These are phyloP conservation scores for Talpa occidentalis DNA, from an alignment of 2,113 vertebrate species.

Conservation along the genomic window DNA sequence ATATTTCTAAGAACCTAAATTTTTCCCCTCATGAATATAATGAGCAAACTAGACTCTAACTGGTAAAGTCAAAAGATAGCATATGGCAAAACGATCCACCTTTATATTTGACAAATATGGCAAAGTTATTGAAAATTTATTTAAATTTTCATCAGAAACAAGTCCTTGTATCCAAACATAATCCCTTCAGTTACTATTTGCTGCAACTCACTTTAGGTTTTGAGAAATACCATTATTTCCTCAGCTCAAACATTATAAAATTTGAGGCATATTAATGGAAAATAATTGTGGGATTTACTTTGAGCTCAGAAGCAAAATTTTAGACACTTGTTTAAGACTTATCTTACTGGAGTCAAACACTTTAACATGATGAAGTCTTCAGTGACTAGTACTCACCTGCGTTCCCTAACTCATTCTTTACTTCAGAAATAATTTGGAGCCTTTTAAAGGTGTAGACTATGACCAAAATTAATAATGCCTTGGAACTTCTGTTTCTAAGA, in stretches of 20 bases:
- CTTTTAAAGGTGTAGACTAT: not conserved
- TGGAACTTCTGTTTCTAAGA: slow-evolving; percentile 12
- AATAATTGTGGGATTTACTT: slow-evolving; percentile 16
- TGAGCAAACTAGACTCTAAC: not conserved
- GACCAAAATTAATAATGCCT: not conserved
- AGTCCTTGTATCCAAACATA: not conserved
- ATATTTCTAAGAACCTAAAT: not conserved
- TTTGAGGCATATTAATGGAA: not conserved
- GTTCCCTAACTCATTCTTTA: slow-evolving; percentile 36
- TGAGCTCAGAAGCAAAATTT: slow-evolving; percentile 13
- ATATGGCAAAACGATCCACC: not conserved
- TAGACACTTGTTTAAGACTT: not conserved
- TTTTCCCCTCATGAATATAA: not conserved
- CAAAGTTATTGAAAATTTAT: not conserved
- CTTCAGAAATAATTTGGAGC: slow-evolving; percentile 23
- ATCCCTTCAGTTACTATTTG: not conserved
- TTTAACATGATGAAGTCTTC: not conserved
- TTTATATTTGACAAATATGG: not conserved
- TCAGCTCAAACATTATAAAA: not conserved
- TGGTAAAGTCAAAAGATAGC: not conserved
- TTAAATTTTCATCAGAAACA: slow-evolving; percentile 25
- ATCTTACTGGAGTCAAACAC: not conserved
- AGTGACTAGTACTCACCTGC: not conserved
- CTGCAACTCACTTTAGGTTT: not conserved
- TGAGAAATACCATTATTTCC: slow-evolving; percentile 25